These are phyloP conservation scores for Heloderma charlesbogerti DNA, from an alignment of 2,113 vertebrate genomes.

Conservation along the genomic window DNA sequence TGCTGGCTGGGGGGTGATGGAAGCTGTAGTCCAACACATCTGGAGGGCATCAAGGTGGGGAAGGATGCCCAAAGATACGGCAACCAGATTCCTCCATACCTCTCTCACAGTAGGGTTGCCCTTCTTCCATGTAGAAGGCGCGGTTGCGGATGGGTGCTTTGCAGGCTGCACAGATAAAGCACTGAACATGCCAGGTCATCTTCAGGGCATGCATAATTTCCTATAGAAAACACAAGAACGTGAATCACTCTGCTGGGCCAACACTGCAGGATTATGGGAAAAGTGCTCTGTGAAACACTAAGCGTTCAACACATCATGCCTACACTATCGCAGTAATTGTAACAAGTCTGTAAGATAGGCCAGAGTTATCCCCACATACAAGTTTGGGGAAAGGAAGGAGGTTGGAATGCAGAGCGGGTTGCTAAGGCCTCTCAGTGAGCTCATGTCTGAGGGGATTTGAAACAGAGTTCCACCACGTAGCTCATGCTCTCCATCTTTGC, in stretches of 20 bases:
- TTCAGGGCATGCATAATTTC: slow-evolving; percentile 99
- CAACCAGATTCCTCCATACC: slow-evolving; percentile 70
- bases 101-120: slow-evolving; percentile 96
- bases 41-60: background rate
- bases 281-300: background rate
- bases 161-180: slow-evolving; percentile 94
- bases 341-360: background rate
- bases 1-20: too few species aligned
- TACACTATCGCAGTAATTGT: background rate
- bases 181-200: slow-evolving; percentile 97
- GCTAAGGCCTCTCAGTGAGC: background rate
- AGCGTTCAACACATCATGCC: background rate
- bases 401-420: rapidly evolving
- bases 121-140: slow-evolving; percentile 99
- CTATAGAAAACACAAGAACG: slow-evolving; percentile 68
- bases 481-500: background rate
- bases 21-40: background rate
- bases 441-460: background rate
- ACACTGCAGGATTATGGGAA: background rate
- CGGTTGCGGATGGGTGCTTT: slow-evolving; percentile 94
- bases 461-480: background rate
- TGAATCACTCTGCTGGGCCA: slow-evolving; percentile 17
- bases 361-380: background rate
- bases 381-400: background rate
- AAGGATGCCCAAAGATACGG: background rate